Conservation (phyloP, 2,888 invertebrate species). For the Formica aserva region DNA sequence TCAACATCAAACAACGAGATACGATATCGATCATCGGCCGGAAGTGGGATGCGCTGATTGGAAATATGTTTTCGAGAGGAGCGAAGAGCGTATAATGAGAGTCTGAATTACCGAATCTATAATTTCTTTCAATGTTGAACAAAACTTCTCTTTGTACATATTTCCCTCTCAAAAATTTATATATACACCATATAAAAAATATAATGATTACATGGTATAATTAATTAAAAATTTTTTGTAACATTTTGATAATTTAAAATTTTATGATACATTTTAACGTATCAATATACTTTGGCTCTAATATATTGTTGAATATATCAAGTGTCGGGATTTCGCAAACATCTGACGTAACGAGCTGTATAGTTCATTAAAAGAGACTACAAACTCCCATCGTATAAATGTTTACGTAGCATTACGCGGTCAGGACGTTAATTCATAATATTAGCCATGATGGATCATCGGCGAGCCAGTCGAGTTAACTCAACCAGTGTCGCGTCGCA, state of each 20-base stretch:
- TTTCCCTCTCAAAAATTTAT: background rate
- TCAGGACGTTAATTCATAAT: slow-evolving; percentile 45
- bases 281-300: background rate
- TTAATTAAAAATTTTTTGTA: background rate
- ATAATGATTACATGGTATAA: background rate
- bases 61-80: background rate
- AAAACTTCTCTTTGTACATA: background rate
- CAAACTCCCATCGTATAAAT: slow-evolving; percentile 27
- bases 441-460: slow-evolving; percentile 43
- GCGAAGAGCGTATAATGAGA: background rate
- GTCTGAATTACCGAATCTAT: background rate
- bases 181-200: too few relatives aligned
- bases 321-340: background rate
- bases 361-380: slow-evolving; percentile 14
- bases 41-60: slow-evolving; percentile 43
- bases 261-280: background rate
- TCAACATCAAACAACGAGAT: slow-evolving; percentile 35
- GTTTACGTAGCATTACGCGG: slow-evolving; percentile 16
- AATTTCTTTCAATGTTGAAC: background rate
- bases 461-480: slow-evolving; percentile 36
- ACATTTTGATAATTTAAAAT: background rate
- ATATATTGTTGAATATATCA: background rate
- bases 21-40: slow-evolving; percentile 38
- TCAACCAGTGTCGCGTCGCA: background rate
- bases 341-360: slow-evolving; percentile 14